phyloP scores from a whole-genome alignment of 2,797 vertebrate genomes.

The Setipinna tenuifilis region DNA sequence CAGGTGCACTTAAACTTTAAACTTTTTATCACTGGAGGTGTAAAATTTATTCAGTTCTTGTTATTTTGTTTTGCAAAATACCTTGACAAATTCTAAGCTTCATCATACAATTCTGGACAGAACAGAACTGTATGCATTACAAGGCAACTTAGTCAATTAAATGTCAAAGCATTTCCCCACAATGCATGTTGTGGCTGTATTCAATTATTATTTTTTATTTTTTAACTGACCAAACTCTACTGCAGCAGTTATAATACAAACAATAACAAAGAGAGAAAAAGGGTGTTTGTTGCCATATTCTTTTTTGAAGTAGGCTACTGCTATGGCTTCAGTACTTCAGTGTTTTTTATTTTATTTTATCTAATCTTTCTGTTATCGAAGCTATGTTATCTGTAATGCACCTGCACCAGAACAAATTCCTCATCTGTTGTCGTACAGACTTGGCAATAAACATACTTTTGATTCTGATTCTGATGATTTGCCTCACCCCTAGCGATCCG shows the following conservation, averaged over 20 bases:
- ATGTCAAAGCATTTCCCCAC: constrained; percentile 1
- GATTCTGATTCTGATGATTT: neutral
- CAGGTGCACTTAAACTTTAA: neutral
- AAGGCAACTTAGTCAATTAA: neutral
- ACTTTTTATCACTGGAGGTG: neutral
- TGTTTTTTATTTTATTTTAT: no score
- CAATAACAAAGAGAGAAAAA: neutral
- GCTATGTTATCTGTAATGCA: no score
- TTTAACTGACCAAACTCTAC: neutral
- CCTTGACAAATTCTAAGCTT: neutral
- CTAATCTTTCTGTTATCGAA: no score
- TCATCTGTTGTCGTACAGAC: no score
- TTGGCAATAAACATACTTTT: no score
- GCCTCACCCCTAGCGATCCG: constrained; percentile 89
- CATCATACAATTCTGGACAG: neutral
- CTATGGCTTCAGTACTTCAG: no score
- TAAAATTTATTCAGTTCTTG: neutral
- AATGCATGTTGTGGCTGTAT: neutral
- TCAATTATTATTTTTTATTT: neutral
- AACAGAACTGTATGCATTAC: neutral
- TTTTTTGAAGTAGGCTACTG: no score
- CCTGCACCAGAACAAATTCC: no score
- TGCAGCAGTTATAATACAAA: neutral
- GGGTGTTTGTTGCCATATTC: neutral
- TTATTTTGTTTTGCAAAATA: neutral